Conservation (phyloP, 2,113 vertebrate species). For the Menura novaehollandiae region DNA sequence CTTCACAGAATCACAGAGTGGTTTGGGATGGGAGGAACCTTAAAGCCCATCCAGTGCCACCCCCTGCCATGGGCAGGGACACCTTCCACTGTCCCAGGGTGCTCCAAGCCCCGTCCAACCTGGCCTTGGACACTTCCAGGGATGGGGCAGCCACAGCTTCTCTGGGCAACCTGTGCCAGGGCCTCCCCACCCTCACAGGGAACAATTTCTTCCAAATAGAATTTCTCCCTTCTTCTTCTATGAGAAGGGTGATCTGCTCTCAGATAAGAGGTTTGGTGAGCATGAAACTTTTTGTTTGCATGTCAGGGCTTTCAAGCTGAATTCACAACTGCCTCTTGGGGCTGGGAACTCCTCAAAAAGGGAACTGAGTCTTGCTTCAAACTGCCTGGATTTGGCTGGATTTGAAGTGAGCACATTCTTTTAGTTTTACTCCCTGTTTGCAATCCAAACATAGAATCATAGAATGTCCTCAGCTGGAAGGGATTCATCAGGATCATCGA, state of each 20-base stretch:
- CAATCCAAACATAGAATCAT: background rate
- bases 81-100: background rate
- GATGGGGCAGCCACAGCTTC: background rate
- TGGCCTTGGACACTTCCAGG: background rate
- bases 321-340: background rate
- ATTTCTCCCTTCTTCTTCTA: background rate
- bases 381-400: background rate
- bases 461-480: background rate
- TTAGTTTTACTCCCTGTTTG: background rate
- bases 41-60: accelerated
- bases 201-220: accelerated
- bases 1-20: background rate
- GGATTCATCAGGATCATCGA: background rate
- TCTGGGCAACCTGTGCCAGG: background rate
- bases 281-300: background rate
- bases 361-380: background rate
- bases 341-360: background rate
- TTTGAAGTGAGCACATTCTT: background rate
- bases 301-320: background rate
- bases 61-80: background rate
- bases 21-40: background rate
- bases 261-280: background rate
- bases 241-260: background rate
- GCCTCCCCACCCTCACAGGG: background rate
- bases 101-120: background rate